Evolutionary conservation across 2,113 vertebrate species (phyloP).

Genomic region (Erinaceus europaeus): DNA sequence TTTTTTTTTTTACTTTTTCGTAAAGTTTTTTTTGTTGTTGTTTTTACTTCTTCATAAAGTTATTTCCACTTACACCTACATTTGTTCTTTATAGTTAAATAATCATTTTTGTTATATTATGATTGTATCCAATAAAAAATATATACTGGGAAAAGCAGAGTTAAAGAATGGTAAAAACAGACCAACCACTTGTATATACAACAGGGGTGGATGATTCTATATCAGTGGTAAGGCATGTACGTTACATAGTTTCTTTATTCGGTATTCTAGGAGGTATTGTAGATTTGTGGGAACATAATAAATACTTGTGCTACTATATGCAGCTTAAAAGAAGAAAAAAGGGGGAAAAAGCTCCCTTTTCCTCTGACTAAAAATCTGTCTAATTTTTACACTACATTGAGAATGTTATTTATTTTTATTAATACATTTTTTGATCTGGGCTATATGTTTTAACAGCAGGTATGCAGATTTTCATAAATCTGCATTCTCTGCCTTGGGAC

Average conservation of each 20-base stretch:
- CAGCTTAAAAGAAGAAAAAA: background rate
- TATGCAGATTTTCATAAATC: background rate
- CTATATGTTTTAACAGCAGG: background rate
- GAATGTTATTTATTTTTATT: background rate
- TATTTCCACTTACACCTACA: background rate
- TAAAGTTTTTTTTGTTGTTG: too few relatives aligned
- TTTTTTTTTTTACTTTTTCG: too few relatives aligned
- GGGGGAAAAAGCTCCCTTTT: background rate
- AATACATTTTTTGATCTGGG: background rate
- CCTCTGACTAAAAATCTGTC: background rate
- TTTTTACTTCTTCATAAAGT: too few relatives aligned
- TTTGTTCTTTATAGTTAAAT: background rate
- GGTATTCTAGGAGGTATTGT: background rate
- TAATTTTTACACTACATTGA: background rate
- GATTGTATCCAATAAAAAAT: background rate
- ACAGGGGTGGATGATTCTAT: background rate
- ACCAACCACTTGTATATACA: background rate
- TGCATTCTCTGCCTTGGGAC: background rate
- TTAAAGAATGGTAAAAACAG: background rate
- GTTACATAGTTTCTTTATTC: background rate
- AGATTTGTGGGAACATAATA: conserved; percentile 7
- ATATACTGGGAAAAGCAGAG: background rate
- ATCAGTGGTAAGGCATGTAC: conserved; percentile 28
- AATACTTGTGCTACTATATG: conserved; percentile 5
- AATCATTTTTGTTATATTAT: background rate